Conservation (phyloP, 2,113 vertebrate genomes). For the Burhinus oedicnemus region DNA sequence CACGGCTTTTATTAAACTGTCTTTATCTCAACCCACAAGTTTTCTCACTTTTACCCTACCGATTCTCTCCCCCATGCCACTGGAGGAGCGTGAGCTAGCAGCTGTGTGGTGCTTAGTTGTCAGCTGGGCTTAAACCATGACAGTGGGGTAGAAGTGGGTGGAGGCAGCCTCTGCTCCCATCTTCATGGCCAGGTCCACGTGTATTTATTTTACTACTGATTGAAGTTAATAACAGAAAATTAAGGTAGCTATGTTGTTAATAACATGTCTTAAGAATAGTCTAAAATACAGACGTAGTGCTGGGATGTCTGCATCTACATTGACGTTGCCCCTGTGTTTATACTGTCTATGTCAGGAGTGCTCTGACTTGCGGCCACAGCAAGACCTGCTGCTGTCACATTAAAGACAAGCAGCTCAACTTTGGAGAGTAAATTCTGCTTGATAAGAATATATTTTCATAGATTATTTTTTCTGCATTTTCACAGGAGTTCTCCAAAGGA, state of each 20-base stretch:
- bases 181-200: rapidly evolving
- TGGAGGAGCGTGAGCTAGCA: not conserved
- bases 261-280: not conserved
- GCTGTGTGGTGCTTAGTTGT: not conserved
- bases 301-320: not conserved
- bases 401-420: not conserved
- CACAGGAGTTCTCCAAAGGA: not conserved
- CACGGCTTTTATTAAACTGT: not conserved
- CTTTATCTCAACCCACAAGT: not conserved
- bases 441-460: not conserved
- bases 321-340: not conserved
- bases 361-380: not conserved
- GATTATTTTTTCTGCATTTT: not conserved
- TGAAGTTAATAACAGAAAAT: not conserved
- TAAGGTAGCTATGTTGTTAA: not conserved
- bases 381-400: not conserved
- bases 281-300: not conserved
- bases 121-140: not conserved
- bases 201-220: not conserved
- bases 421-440: not conserved
- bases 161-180: not conserved
- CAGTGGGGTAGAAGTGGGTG: not conserved
- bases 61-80: no score
- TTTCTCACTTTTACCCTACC: not conserved
- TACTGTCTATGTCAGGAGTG: not conserved